A percentile compares a stretch with the other conserved stretches of the same genome.
Evolutionary conservation across 2,888 invertebrate genomes (phyloP).

Genomic region (Agrochola lota): DNA sequence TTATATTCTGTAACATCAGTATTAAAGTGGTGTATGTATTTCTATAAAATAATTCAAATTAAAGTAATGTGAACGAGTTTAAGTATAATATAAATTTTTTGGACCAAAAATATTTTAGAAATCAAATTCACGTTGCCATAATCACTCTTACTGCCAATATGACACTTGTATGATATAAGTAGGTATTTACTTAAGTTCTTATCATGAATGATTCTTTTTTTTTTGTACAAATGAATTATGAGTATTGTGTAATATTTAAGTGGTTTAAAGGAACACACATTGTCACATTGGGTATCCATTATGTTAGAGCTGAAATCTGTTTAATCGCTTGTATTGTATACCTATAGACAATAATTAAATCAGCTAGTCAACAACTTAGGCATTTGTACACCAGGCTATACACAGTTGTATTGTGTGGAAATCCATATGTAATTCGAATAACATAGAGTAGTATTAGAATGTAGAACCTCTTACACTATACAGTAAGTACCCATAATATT

Average conservation of each 20-base stretch:
- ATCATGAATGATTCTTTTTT: conserved; percentile 78
- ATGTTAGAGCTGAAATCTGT: conserved; percentile 67
- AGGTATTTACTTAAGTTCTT: conserved; percentile 70
- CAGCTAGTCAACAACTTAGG: conserved; percentile 81
- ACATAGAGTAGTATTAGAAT: conserved; percentile 56
- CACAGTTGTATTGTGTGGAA: conserved; percentile 64
- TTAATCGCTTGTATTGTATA: conserved; percentile 66
- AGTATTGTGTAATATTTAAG: conserved; percentile 66
- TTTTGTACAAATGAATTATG: conserved; percentile 82
- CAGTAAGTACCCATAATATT: conserved; percentile 53
- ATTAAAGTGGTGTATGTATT: conserved; percentile 90
- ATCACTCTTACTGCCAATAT: conserved; percentile 88
- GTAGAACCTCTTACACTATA: conserved; percentile 52
- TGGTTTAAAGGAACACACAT: conserved; percentile 54
- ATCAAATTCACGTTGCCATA: conserved; percentile 90
- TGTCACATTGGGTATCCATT: conserved; percentile 65
- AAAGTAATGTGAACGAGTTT: conserved; percentile 80
- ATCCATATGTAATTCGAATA: conserved; percentile 59
- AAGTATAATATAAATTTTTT: conserved; percentile 83
- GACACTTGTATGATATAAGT: conserved; percentile 83
- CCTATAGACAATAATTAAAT: conserved; percentile 69
- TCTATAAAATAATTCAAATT: conserved; percentile 79
- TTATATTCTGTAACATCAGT: conserved; percentile 87
- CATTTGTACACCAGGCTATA: conserved; percentile 70
- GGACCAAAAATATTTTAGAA: conserved; percentile 90